These are phyloP conservation scores for Epinephelus fuscoguttatus DNA, from an alignment of 2,113 vertebrate species.

Conservation along the genomic window DNA sequence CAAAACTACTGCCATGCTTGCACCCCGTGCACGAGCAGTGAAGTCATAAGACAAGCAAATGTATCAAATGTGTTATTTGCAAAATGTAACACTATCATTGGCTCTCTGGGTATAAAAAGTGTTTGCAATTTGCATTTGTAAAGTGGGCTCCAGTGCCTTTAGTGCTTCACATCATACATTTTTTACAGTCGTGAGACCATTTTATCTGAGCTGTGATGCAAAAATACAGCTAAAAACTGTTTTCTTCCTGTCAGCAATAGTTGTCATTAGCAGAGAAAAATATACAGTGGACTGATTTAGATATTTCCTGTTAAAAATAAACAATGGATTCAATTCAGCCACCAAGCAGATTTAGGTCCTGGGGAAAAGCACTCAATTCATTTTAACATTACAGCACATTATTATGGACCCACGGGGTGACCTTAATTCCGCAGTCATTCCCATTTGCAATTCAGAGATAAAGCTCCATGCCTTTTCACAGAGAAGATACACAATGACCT, in stretches of 20 bases:
- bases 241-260: neutral
- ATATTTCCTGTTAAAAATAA: conserved; percentile 13
- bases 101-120: neutral
- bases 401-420: conserved; percentile 47
- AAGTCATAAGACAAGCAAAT: neutral
- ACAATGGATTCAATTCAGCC: conserved; percentile 15
- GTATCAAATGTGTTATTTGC: neutral
- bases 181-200: neutral
- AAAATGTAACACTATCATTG: neutral
- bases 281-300: neutral
- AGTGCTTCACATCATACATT: neutral
- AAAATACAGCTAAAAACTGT: neutral
- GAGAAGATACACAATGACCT: conserved; percentile 59
- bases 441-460: conserved; percentile 68
- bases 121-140: neutral
- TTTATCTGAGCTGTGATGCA: neutral
- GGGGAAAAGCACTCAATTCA: conserved; percentile 26
- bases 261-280: neutral
- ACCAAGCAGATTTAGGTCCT: conserved; percentile 8
- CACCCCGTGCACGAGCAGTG: neutral
- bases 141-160: too few species aligned
- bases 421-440: conserved; percentile 60
- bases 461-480: conserved; percentile 31
- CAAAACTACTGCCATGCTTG: neutral
- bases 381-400: conserved; percentile 45